Evolutionary conservation across 1,140 invertebrate species (phyloP).

Genomic region (Ceratosolen solmsi): DNA sequence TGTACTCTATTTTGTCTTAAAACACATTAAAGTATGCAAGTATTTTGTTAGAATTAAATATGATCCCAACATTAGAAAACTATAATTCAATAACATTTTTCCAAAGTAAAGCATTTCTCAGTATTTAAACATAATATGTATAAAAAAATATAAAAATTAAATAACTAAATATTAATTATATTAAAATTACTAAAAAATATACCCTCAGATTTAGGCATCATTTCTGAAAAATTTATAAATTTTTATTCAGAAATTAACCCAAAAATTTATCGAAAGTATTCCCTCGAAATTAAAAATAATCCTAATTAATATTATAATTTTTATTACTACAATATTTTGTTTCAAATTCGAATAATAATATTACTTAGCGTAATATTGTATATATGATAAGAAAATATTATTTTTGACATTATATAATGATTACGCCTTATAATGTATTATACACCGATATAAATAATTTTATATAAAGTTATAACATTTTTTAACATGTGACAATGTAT

Average conservation of each 20-base stretch:
- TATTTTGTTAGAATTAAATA: too few relatives aligned
- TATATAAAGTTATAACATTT: neutral
- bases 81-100: too few relatives aligned
- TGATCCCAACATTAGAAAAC: too few relatives aligned
- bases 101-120: too few relatives aligned
- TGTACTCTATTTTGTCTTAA: too few relatives aligned
- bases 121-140: too few relatives aligned
- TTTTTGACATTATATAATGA: neutral
- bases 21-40: too few relatives aligned
- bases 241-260: neutral
- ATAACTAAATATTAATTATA: too few relatives aligned
- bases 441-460: neutral
- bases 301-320: neutral
- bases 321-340: neutral
- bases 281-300: neutral
- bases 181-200: too few relatives aligned
- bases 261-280: neutral
- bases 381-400: constrained; percentile 1
- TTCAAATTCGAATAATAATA: neutral
- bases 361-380: neutral
- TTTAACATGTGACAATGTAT: neutral
- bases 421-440: constrained; percentile 2
- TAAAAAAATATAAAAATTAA: too few relatives aligned
- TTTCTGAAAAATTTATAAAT: too few relatives aligned
- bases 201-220: too few relatives aligned